These are phyloP conservation scores for Zosterops japonicus DNA, from an alignment of 2,113 vertebrate genomes.

Conservation along the genomic window DNA sequence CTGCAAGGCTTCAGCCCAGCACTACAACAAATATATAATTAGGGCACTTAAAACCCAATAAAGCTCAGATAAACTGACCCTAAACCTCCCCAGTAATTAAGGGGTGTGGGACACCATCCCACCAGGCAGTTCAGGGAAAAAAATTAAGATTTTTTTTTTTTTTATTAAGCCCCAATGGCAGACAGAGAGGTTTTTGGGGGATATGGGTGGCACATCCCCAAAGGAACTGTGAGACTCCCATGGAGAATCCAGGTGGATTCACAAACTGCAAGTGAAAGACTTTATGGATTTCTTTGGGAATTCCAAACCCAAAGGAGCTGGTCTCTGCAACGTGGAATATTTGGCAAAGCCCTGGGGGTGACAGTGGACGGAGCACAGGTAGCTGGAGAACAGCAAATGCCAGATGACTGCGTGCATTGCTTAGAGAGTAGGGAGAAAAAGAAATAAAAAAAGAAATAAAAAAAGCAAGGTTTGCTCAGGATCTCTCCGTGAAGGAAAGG, in stretches of 20 bases:
- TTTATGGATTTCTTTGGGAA: not conserved
- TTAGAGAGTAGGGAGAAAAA: not conserved
- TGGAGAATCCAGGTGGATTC: not conserved
- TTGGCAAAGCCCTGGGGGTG: not conserved
- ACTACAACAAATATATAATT: not conserved
- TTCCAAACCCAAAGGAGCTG: not conserved
- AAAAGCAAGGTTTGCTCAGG: not conserved
- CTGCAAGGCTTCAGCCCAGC: not conserved
- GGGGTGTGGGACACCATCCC: not conserved
- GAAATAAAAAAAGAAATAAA: too few species aligned
- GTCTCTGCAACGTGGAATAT: not conserved
- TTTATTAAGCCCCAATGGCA: not conserved
- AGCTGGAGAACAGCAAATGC: not conserved
- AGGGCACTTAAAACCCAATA: not conserved
- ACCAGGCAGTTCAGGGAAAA: not conserved
- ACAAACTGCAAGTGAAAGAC: not conserved
- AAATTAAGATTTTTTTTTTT: rapidly evolving
- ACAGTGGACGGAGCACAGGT: not conserved
- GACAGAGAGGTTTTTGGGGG: not conserved
- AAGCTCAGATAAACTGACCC: not conserved
- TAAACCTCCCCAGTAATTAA: not conserved
- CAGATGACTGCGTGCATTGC: not conserved
- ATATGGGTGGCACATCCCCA: not conserved
- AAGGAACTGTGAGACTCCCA: not conserved
- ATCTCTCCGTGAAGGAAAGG: not conserved